phyloP scores from a whole-genome alignment of 2,113 vertebrate genomes.

The Chloebia gouldiae region DNA sequence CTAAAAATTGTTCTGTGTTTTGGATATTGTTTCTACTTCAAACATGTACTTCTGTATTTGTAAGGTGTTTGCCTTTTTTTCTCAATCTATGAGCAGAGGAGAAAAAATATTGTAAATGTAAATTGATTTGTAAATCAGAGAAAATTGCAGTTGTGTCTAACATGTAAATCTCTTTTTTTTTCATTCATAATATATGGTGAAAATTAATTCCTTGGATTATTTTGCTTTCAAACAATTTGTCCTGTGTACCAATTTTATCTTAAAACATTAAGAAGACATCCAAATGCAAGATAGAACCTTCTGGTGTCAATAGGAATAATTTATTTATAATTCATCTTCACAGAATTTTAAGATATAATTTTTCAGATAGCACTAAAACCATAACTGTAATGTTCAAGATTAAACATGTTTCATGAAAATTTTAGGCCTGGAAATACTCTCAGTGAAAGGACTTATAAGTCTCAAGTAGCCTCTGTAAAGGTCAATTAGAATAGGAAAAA shows the following conservation, averaged over 20 bases:
- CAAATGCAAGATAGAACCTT: not conserved
- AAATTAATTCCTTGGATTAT: not conserved
- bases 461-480: conserved; percentile 4
- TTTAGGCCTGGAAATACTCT: not conserved
- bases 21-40: not conserved
- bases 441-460: not conserved
- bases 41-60: not conserved
- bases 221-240: not conserved
- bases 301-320: not conserved
- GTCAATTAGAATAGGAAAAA: conserved; percentile 25
- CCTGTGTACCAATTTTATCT: not conserved
- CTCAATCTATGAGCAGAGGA: not conserved
- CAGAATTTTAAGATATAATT: not conserved
- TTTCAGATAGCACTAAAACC: conserved; percentile 21
- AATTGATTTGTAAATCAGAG: not conserved
- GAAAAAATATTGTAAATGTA: not conserved
- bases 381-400: not conserved
- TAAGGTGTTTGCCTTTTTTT: not conserved
- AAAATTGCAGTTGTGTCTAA: not conserved
- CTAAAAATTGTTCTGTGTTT: not conserved
- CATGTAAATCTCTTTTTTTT: not conserved
- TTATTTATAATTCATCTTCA: not conserved
- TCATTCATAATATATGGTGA: not conserved
- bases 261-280: not conserved
- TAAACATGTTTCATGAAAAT: not conserved